Conservation (phyloP, 2,888 invertebrate genomes). For the Ophraella communa region DNA sequence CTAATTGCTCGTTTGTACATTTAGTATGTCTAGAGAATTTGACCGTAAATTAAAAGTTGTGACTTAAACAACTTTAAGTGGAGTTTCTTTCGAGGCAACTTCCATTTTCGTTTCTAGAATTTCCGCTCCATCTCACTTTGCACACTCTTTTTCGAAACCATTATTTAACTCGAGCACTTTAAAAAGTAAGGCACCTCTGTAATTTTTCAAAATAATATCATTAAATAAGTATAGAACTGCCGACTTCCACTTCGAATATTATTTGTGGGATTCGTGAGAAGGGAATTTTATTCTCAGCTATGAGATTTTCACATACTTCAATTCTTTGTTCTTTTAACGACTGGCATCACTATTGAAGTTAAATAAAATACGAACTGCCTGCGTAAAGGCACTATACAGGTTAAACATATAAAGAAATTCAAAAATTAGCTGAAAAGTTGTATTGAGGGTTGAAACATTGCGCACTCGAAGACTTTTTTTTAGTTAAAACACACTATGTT, state of each 20-base stretch:
- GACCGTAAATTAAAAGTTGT: slow-evolving; percentile 52
- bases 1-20: slow-evolving; percentile 48
- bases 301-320: background rate
- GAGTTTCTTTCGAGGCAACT: slow-evolving; percentile 37
- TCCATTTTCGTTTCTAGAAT: slow-evolving; percentile 37
- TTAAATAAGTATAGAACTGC: slow-evolving; percentile 38
- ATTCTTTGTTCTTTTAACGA: slow-evolving; percentile 4
- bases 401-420: too few species aligned
- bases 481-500: too few species aligned
- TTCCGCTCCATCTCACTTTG: slow-evolving; percentile 38
- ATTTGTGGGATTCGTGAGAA: slow-evolving; percentile 10
- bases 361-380: too few species aligned
- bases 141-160: slow-evolving; percentile 37
- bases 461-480: too few species aligned
- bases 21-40: slow-evolving; percentile 47
- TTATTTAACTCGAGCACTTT: slow-evolving; percentile 38
- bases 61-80: slow-evolving; percentile 46
- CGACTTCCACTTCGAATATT: slow-evolving; percentile 14
- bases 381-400: too few species aligned
- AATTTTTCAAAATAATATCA: slow-evolving; percentile 43
- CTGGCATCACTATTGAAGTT: too few species aligned
- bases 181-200: slow-evolving; percentile 32
- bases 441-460: too few species aligned
- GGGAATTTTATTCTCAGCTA: background rate
- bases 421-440: too few species aligned